These are phyloP conservation scores for Ichneumoninae sp. DNA, from an alignment of 2,888 invertebrate genomes.

Conservation along the genomic window DNA sequence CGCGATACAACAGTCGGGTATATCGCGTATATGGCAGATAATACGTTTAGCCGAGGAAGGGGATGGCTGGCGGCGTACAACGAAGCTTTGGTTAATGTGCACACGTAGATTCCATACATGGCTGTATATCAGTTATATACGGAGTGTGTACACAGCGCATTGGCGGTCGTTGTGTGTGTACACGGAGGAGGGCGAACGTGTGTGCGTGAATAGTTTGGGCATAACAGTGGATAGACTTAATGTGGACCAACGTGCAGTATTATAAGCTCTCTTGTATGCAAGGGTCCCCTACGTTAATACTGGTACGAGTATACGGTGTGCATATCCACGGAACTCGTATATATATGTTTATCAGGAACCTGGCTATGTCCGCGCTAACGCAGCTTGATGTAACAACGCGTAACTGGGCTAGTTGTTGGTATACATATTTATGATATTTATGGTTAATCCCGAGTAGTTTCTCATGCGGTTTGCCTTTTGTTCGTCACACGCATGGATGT, in stretches of 20 bases:
- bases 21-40: slow-evolving; percentile 7
- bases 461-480: slow-evolving; percentile 37
- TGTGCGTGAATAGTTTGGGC: slow-evolving; percentile 15
- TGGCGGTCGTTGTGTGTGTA: background rate
- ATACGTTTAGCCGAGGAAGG: slow-evolving; percentile 3
- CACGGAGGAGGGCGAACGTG: background rate
- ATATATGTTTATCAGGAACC: slow-evolving; percentile 11
- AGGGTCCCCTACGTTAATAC: slow-evolving; percentile 15
- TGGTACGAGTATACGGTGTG: background rate
- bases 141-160: background rate
- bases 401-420: slow-evolving; percentile 32
- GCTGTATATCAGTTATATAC: background rate
- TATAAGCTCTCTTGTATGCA: slow-evolving; percentile 44
- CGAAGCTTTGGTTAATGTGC: background rate
- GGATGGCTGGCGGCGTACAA: background rate
- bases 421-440: slow-evolving; percentile 56
- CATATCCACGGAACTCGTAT: slow-evolving; percentile 3
- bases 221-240: slow-evolving; percentile 48
- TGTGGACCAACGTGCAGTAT: slow-evolving; percentile 39
- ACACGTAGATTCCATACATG: background rate
- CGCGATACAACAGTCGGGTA: background rate
- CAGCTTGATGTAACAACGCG: slow-evolving; percentile 34
- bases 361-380: slow-evolving; percentile 38
- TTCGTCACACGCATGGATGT: slow-evolving; percentile 19
- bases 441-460: slow-evolving; percentile 50